phyloP scores from a whole-genome alignment of 2,888 invertebrate genomes.

The Pristionchus arcanus region DNA sequence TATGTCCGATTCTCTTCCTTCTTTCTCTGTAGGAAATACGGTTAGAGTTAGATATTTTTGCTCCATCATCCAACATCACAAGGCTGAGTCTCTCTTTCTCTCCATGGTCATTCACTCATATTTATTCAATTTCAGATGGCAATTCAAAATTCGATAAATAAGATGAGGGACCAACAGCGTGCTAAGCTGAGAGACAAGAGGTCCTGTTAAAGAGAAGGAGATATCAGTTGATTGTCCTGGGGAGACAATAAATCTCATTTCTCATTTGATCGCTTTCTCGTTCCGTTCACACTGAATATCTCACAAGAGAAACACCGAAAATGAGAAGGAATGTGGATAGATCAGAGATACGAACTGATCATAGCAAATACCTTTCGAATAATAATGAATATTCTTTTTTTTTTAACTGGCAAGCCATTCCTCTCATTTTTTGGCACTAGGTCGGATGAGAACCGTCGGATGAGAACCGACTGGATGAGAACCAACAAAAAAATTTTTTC shows the following conservation, averaged over 20 bases:
- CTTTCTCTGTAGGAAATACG: too few relatives aligned
- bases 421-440: too few relatives aligned
- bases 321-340: conserved; percentile 15
- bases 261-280: not conserved
- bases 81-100: not conserved
- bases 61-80: too few relatives aligned
- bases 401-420: too few relatives aligned
- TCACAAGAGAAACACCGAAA: conserved; percentile 4
- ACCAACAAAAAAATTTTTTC: too few relatives aligned
- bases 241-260: conserved; percentile 47
- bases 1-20: not conserved
- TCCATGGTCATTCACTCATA: not conserved
- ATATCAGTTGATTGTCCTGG: conserved; percentile 4
- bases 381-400: not conserved
- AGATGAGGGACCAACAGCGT: conserved; percentile 52
- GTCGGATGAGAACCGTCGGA: too few relatives aligned
- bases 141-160: conserved; percentile 53
- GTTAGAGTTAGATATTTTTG: too few relatives aligned
- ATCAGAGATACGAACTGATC: not conserved
- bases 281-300: not conserved
- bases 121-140: conserved; percentile 55
- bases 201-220: conserved; percentile 19
- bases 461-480: too few relatives aligned
- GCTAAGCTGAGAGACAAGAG: conserved; percentile 52
- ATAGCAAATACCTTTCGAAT: not conserved